These are phyloP conservation scores for Dinomys branickii DNA, from an alignment of 2,113 vertebrate species.

Conservation along the genomic window DNA sequence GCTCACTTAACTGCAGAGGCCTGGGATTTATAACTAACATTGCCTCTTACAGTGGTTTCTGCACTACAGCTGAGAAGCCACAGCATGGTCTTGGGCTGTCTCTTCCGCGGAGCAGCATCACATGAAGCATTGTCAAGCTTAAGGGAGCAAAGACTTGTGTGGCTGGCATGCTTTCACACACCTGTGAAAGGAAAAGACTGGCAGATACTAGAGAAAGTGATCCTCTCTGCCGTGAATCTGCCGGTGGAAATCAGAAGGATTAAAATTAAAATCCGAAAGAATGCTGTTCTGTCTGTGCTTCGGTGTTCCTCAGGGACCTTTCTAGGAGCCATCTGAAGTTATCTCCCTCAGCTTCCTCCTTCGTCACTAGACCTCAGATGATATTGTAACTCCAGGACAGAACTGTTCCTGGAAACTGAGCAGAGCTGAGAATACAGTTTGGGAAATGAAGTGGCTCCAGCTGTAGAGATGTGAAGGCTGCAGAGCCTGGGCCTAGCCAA, in stretches of 20 bases:
- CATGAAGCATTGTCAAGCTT: not conserved
- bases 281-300: not conserved
- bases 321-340: not conserved
- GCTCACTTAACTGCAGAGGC: not conserved
- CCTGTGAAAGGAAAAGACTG: not conserved
- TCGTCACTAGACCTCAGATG: rapidly evolving
- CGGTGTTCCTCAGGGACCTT: not conserved
- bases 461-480: not conserved
- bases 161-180: not conserved
- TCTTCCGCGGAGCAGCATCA: not conserved
- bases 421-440: not conserved
- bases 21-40: not conserved
- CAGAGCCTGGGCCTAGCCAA: not conserved
- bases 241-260: not conserved
- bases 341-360: not conserved
- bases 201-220: not conserved
- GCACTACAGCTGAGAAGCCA: not conserved
- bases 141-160: not conserved
- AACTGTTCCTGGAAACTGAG: not conserved
- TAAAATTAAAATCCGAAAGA: not conserved
- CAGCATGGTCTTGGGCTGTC: not conserved
- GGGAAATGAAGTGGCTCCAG: rapidly evolving
- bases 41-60: too few relatives aligned
- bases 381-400: not conserved
- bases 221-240: not conserved